phyloP scores from a whole-genome alignment of 2,888 invertebrate species.

The Nezara viridula region DNA sequence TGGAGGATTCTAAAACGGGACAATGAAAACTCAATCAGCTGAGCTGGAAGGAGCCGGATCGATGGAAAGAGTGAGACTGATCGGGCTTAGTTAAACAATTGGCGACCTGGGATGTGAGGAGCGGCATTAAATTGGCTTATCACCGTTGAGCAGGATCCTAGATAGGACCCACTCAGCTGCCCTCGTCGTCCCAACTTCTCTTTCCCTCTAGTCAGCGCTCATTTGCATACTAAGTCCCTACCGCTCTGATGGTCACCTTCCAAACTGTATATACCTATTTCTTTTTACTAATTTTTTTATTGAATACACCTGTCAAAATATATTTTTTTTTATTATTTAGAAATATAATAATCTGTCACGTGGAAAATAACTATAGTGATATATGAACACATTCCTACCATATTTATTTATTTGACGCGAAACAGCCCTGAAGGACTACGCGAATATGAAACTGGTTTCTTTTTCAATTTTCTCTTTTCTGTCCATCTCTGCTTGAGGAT shows the following conservation, averaged over 20 bases:
- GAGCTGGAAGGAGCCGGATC: neutral
- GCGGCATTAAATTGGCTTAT: slow-evolving; percentile 6
- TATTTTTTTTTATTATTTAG: too few species aligned
- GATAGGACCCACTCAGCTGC: neutral
- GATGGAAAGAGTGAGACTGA: neutral
- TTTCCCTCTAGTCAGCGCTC: neutral
- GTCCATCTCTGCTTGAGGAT: too few species aligned
- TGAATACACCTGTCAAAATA: too few species aligned
- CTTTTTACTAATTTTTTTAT: too few species aligned
- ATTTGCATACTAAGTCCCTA: neutral
- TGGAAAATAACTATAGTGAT: too few species aligned
- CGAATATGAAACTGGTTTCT: too few species aligned
- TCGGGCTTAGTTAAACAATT: slow-evolving; percentile 15
- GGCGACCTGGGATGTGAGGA: neutral
- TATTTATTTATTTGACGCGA: too few species aligned
- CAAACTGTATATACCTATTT: too few species aligned
- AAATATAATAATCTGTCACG: too few species aligned
- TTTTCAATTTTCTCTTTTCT: too few species aligned
- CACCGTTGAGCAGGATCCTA: neutral
- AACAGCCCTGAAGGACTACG: too few species aligned
- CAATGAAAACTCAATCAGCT: neutral
- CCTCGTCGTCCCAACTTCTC: neutral
- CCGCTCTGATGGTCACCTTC: neutral
- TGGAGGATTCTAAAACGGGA: neutral
- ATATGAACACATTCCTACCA: too few species aligned